phyloP scores from a whole-genome alignment of 2,888 invertebrate species.

The Liopterus haemorrhoidalis region DNA sequence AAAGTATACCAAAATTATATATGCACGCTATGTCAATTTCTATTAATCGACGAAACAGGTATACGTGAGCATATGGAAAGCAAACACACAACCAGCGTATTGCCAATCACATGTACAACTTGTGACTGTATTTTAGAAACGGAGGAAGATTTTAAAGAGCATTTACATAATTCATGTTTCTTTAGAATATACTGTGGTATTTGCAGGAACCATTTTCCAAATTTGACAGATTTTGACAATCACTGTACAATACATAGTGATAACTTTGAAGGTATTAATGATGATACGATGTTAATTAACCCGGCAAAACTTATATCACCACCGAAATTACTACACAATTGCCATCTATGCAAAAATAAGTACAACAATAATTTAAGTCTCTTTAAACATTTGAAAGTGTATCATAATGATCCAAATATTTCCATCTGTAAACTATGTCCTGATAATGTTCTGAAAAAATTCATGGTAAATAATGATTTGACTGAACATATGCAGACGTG shows the following conservation, averaged over 20 bases:
- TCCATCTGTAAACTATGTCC: neutral
- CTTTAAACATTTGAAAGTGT: neutral
- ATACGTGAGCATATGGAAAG: conserved; percentile 41
- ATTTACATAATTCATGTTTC: conserved; percentile 40
- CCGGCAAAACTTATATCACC: too few species aligned
- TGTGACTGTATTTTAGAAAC: conserved; percentile 38
- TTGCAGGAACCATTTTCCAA: conserved; percentile 29
- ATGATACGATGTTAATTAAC: too few species aligned
- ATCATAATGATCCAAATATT: neutral
- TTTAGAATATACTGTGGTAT: conserved; percentile 43
- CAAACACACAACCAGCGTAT: conserved; percentile 35
- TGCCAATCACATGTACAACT: conserved; percentile 32
- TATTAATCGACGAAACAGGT: conserved; percentile 42
- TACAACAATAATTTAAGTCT: neutral
- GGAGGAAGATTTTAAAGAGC: conserved; percentile 40
- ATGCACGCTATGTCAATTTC: conserved; percentile 40
- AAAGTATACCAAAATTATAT: conserved; percentile 41
- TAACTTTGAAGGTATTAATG: conserved; percentile 4
- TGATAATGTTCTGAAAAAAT: too few species aligned
- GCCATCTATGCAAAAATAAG: neutral
- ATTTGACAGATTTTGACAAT: conserved; percentile 10
- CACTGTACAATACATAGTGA: conserved; percentile 12
- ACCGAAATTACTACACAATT: too few species aligned
- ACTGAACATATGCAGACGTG: neutral
- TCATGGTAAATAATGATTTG: neutral